phyloP scores from a whole-genome alignment of 2,113 vertebrate genomes.

The Sylvilagus bachmani region DNA sequence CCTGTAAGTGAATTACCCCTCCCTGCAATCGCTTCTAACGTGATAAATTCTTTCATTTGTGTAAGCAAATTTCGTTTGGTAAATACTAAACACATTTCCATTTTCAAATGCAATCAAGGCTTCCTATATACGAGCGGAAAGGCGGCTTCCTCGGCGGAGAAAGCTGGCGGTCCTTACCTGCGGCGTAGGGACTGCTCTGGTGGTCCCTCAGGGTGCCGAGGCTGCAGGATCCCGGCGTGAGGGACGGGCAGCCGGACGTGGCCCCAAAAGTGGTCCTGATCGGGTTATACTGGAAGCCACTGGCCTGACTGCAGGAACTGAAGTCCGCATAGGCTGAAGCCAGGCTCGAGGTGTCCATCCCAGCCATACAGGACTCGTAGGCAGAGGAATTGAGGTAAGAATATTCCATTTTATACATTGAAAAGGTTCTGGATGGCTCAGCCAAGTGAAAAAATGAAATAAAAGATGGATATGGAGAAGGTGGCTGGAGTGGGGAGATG shows the following conservation, averaged over 20 bases:
- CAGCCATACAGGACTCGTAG: slow-evolving; percentile 99
- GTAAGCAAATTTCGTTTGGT: slow-evolving; percentile 99
- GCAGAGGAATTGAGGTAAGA: slow-evolving; percentile 99
- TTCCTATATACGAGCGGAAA: slow-evolving; percentile 94
- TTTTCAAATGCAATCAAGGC: slow-evolving; percentile 99
- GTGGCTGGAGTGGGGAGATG: slow-evolving; percentile 96
- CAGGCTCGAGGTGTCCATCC: slow-evolving; percentile 99
- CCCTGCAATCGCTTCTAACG: slow-evolving; percentile 99
- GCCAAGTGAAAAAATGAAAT: slow-evolving; percentile 90
- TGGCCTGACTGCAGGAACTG: slow-evolving; percentile 99
- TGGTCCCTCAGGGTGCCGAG: slow-evolving; percentile 99
- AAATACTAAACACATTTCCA: slow-evolving; percentile 99
- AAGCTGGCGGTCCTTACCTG: slow-evolving; percentile 96
- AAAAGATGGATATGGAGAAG: slow-evolving; percentile 90
- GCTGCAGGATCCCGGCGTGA: slow-evolving; percentile 99
- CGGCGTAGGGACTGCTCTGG: slow-evolving; percentile 99
- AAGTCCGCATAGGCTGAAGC: slow-evolving; percentile 99
- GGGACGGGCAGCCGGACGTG: slow-evolving; percentile 98
- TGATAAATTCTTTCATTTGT: slow-evolving; percentile 99
- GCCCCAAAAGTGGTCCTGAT: slow-evolving; percentile 99
- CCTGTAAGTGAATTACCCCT: slow-evolving; percentile 99
- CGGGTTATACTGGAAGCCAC: slow-evolving; percentile 99
- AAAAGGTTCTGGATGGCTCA: slow-evolving; percentile 97
- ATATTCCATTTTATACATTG: slow-evolving; percentile 99
- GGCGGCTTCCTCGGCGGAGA: slow-evolving; percentile 88